Evolutionary conservation across 2,113 vertebrate genomes (phyloP).

Genomic region (Centropus unirufus): DNA sequence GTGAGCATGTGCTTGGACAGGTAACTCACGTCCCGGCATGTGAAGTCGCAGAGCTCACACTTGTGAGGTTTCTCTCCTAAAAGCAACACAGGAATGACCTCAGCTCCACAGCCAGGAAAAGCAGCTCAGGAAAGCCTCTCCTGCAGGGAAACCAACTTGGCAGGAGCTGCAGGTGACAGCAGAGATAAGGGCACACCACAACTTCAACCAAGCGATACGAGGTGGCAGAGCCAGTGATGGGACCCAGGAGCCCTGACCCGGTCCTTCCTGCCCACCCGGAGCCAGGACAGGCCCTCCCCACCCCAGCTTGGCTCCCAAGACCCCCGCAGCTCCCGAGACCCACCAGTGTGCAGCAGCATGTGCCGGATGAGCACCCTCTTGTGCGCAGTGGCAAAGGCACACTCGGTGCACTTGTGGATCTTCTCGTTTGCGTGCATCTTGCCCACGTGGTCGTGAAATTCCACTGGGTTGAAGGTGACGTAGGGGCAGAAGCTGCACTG

Average conservation of each 20-base stretch:
- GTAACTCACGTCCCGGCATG: slow-evolving; percentile 94
- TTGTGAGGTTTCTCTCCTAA: slow-evolving; percentile 96
- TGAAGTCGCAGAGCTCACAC: slow-evolving; percentile 92
- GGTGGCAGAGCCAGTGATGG: not conserved
- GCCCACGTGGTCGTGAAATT: slow-evolving; percentile 88
- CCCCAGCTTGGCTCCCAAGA: not conserved
- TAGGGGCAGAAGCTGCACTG: slow-evolving; percentile 90
- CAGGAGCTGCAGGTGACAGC: not conserved
- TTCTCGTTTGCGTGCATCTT: slow-evolving; percentile 94
- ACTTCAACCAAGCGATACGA: not conserved
- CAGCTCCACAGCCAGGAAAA: not conserved
- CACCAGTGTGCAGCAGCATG: slow-evolving; percentile 91
- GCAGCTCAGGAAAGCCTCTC: not conserved
- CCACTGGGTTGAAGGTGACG: slow-evolving; percentile 90
- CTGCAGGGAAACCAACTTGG: not conserved
- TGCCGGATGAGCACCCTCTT: slow-evolving; percentile 93
- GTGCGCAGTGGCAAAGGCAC: slow-evolving; percentile 89
- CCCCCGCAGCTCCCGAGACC: not conserved
- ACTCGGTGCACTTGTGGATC: slow-evolving; percentile 90
- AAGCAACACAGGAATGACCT: not conserved
- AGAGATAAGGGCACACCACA: not conserved
- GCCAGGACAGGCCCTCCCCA: not conserved
- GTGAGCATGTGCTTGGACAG: slow-evolving; percentile 97
- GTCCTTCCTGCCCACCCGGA: not conserved
- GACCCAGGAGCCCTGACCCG: not conserved